Conservation (phyloP, 2,888 invertebrate species). For the Conops quadrifasciatus region DNA sequence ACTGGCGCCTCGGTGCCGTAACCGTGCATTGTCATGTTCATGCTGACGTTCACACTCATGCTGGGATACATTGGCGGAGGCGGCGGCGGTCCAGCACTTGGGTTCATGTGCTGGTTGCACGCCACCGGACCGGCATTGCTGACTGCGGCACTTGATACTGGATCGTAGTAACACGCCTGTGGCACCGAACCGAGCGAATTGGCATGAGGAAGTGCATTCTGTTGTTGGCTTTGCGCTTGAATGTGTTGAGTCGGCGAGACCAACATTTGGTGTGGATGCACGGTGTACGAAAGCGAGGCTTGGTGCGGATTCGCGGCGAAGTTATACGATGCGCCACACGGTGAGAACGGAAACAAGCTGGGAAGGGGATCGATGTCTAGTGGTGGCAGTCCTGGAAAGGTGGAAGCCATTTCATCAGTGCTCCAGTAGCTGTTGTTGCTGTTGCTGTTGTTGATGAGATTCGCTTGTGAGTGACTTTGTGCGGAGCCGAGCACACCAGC, state of each 20-base stretch:
- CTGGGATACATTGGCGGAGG: constrained; percentile 78
- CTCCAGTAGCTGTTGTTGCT: constrained; percentile 68
- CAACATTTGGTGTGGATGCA: constrained; percentile 74
- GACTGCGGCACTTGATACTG: constrained; percentile 50
- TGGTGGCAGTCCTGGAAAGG: constrained; percentile 80
- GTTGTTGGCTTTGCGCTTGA: constrained; percentile 43
- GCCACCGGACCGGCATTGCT: constrained; percentile 27
- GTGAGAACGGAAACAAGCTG: constrained; percentile 86
- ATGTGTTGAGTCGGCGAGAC: constrained; percentile 67
- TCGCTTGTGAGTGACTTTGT: constrained; percentile 55
- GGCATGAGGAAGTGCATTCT: constrained; percentile 53
- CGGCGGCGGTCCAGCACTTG: constrained; percentile 41
- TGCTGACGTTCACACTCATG: constrained; percentile 93
- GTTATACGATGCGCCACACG: constrained; percentile 79
- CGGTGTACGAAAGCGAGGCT: constrained; percentile 67
- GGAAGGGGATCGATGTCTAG: constrained; percentile 88
- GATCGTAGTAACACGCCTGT: constrained; percentile 61
- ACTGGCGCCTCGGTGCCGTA: constrained; percentile 66
- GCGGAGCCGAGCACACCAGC: constrained; percentile 51
- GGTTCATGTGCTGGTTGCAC: constrained; percentile 44
- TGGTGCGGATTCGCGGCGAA: constrained; percentile 65
- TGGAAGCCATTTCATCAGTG: constrained; percentile 81
- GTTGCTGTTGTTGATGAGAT: constrained; percentile 47
- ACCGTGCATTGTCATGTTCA: constrained; percentile 98
- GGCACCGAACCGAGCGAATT: constrained; percentile 50